Evolutionary conservation across 2,888 invertebrate genomes (phyloP), one percentile per base, ranked within the genome.

Genomic region (Hesperia comma): DNA sequence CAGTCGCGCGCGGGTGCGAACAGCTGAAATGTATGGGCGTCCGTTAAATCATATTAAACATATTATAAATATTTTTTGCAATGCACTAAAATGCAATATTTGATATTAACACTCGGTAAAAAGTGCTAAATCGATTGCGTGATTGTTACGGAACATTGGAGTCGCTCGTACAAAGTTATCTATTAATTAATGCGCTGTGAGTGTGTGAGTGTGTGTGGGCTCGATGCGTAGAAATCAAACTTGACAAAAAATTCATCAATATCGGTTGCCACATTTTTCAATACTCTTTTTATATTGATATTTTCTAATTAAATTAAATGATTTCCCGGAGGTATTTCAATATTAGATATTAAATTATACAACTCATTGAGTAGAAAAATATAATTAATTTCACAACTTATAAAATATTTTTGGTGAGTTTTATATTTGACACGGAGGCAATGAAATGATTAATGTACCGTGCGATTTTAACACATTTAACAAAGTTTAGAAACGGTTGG

Each of bases 101-200:
- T 60, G 58, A 66, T 66, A 60, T 53, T 53, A 58, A 64, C 64
- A 58, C 64, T 58, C 58, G 14, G 43, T 58, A 64, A 64, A 64
- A 64, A 64, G 58, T 54, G 64, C 58, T 64, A 60, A 64, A 60
- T 64, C 58, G 58, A 60, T 64, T 19, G 64, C 64, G 64, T 64
- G 64, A 53, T 53, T 53, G 64, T 64, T 43, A 58, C 64, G 64
- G 58, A 64, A 57, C 58, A 64, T 64, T 64, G 64, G 64, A 53
- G 55, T 49, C 53, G 53, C 58, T 33, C 63, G 32, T 53, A 58
- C 53, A 64, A 53, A 57, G 51, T 58, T 58, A 64, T n/a, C n/a
- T n/a, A n/a, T 58, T 53, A 58, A 64, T 64, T 58, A 53, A 58
- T 41, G 57, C 64, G 41, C 41, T 49, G 12, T 49, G 17, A 17